These are phyloP conservation scores for Geotria australis DNA, from an alignment of 2,797 vertebrate species.

Conservation along the genomic window DNA sequence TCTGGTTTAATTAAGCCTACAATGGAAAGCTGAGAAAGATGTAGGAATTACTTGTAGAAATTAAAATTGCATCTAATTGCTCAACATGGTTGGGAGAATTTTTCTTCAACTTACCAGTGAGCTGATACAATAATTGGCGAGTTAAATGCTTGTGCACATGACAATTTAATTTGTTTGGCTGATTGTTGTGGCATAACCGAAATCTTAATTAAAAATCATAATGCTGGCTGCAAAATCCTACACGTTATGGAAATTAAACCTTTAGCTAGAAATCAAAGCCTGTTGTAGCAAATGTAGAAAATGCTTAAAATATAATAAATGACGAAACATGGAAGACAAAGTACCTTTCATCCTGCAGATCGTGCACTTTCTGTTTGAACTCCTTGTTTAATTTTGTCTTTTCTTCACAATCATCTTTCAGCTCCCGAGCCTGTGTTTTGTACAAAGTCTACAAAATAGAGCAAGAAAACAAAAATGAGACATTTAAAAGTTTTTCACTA, in stretches of 20 bases:
- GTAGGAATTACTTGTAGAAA: too few relatives aligned
- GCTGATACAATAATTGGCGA: too few relatives aligned
- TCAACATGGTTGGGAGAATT: too few relatives aligned
- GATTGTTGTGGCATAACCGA: too few relatives aligned
- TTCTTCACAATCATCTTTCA: constrained; percentile 66
- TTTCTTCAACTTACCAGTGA: too few relatives aligned
- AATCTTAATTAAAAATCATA: not conserved
- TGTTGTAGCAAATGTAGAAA: not conserved
- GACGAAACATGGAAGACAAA: not conserved
- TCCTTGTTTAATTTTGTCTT: constrained; percentile 46
- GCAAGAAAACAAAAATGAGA: not conserved
- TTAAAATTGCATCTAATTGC: too few relatives aligned
- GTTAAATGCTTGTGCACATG: too few relatives aligned
- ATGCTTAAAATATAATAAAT: not conserved
- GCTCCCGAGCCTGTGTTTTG: constrained; percentile 73
- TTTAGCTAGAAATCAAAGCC: not conserved
- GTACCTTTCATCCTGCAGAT: constrained; percentile 65
- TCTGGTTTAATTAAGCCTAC: too few relatives aligned
- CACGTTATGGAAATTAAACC: not conserved
- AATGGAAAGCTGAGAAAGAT: too few relatives aligned
- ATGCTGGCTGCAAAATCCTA: not conserved
- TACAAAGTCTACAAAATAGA: constrained; percentile 39
- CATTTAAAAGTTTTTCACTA: not conserved
- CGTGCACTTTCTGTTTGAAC: constrained; percentile 37
- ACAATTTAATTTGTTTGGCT: too few relatives aligned